Base-by-base conservation (phyloP, 1,140 invertebrate species). In the Listronotus oregonensis region DNA sequence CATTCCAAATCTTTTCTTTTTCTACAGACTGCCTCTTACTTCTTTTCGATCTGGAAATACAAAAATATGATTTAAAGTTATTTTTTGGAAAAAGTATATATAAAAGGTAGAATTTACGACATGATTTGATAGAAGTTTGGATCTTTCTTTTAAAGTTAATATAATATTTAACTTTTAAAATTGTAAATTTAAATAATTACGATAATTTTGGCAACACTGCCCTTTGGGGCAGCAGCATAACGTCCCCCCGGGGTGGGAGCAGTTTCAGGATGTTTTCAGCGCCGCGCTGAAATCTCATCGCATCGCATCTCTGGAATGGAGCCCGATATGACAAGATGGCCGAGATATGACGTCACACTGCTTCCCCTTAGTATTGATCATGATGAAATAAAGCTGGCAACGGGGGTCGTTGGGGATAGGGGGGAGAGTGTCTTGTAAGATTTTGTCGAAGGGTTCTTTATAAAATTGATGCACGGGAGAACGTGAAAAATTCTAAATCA, bases 311-410 rank as follows among this genome's bases (percentile, higher is more conserved):
- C 67, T 59, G 64, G 69, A 73, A 73, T 71, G 72, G 73, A 68
- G 66, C 59, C 72, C 73, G 75, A 76, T 76, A 76, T 76, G 75
- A 76, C 75, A 76, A 76, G 75, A 76, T 76, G 75, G 75, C 75
- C 75, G 75, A 76, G 75, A 76, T 76, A 76, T 75, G 75, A 76
- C 75, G 75, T 76, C 75, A 75, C 73, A 64, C 58, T 49, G 66
- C 70, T 67, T 69, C 75, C 71, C 66, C 67, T 67, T 66, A 65
- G 75, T 76, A 76, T 76, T 73, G 75, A 76, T 76, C 72, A 71
- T 68, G 34, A 37, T 37, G 71, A 70, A 72, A 60, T 59, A 58
- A 67, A 70, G 57, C 71, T 67, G 72, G 73, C 70, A 73, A 73
- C 58, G 57, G 46, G n/a, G 31, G 32, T 21, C 12, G 39, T 15